Evolutionary conservation across 2,888 invertebrate genomes (phyloP).

Genomic region (Spodoptera exigua): DNA sequence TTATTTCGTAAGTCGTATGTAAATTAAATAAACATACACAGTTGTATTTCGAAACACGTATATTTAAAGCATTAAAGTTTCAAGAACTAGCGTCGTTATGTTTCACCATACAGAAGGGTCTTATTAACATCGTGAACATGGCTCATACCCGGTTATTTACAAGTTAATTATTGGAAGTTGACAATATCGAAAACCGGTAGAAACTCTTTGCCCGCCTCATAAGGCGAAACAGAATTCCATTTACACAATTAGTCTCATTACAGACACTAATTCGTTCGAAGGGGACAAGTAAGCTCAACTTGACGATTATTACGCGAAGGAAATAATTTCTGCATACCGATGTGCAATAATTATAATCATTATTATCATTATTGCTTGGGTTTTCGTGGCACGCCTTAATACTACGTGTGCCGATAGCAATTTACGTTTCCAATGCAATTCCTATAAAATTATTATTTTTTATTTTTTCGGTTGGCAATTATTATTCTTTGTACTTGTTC

Average conservation of each 20-base stretch:
- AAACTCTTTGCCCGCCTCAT: slow-evolving; percentile 62
- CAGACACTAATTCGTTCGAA: slow-evolving; percentile 75
- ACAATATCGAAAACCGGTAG: slow-evolving; percentile 66
- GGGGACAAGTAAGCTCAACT: slow-evolving; percentile 82
- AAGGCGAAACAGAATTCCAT: slow-evolving; percentile 72
- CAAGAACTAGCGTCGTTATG: slow-evolving; percentile 46
- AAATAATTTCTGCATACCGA: slow-evolving; percentile 80
- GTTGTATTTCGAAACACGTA: slow-evolving; percentile 36
- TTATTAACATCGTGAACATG: slow-evolving; percentile 48
- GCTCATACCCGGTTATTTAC: slow-evolving; percentile 58
- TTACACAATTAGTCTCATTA: slow-evolving; percentile 82
- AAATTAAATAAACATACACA: slow-evolving; percentile 39
- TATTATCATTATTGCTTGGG: slow-evolving; percentile 69
- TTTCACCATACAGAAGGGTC: slow-evolving; percentile 52
- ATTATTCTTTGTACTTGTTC: slow-evolving; percentile 30
- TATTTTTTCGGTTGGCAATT: slow-evolving; percentile 49
- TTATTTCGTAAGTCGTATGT: no score
- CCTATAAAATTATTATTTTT: slow-evolving; percentile 65
- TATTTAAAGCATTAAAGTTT: slow-evolving; percentile 46
- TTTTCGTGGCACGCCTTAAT: slow-evolving; percentile 67
- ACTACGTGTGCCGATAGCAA: slow-evolving; percentile 60
- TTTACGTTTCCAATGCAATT: slow-evolving; percentile 69
- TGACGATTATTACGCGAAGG: slow-evolving; percentile 62
- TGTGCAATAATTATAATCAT: slow-evolving; percentile 75
- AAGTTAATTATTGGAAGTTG: slow-evolving; percentile 62